These are phyloP conservation scores for Drosophila villosipedis DNA, from an alignment of 2,888 invertebrate genomes.

Conservation along the genomic window DNA sequence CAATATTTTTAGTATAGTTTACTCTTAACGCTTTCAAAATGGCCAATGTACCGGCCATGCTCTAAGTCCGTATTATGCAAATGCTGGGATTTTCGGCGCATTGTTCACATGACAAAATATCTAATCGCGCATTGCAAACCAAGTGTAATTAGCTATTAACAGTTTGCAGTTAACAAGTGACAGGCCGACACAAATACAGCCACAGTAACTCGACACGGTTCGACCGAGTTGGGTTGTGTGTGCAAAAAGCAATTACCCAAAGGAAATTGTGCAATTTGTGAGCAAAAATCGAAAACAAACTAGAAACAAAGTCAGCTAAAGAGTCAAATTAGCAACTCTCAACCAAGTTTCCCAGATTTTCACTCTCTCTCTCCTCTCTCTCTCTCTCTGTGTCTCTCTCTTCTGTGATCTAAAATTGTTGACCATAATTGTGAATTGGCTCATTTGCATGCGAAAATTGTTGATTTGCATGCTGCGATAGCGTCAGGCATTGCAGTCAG, in stretches of 20 bases:
- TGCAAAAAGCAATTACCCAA: constrained; percentile 71
- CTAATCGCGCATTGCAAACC: constrained; percentile 39
- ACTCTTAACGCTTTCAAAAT: constrained; percentile 32
- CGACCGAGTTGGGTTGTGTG: not conserved
- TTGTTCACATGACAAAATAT: constrained; percentile 37
- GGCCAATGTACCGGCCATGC: constrained; percentile 20
- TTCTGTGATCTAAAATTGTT: not conserved
- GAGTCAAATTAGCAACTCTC: constrained; percentile 4
- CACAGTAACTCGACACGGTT: not conserved
- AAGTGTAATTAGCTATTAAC: constrained; percentile 31
- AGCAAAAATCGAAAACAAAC: constrained; percentile 60
- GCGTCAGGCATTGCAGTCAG: constrained; percentile 56
- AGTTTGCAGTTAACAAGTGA: not conserved
- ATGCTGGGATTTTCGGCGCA: constrained; percentile 47
- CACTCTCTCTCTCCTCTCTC: not conserved
- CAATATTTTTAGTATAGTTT: constrained; percentile 51
- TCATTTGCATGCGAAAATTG: constrained; percentile 47
- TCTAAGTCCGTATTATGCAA: constrained; percentile 67
- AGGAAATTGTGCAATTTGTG: constrained; percentile 77
- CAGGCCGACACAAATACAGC: constrained; percentile 2
- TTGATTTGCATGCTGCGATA: constrained; percentile 46
- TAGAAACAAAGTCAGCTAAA: constrained; percentile 21
- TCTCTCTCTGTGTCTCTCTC: not conserved
- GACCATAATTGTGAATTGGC: constrained; percentile 13
- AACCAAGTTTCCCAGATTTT: not conserved